A percentile compares a stretch with the other conserved stretches of the same genome.
Conservation (phyloP, 2,797 vertebrate genomes). For the Centropyge bicolor region DNA sequence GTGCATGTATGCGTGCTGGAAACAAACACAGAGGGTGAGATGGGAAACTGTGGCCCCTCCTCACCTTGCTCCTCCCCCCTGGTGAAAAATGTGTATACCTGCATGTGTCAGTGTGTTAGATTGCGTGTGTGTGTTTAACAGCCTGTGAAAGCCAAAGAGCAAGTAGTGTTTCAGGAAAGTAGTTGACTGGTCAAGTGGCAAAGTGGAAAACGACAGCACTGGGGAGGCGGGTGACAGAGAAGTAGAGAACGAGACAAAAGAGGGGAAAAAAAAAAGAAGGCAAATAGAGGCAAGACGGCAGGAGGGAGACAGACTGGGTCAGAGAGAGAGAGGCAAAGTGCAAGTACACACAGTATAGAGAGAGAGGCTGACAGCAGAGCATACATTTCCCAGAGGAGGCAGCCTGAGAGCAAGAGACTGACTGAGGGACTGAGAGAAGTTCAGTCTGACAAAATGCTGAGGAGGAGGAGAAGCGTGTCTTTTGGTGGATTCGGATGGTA, state of each 20-base stretch:
- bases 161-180: slow-evolving; percentile 46
- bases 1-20: slow-evolving; percentile 12
- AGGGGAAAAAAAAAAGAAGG: slow-evolving; percentile 15
- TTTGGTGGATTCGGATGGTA: slow-evolving; percentile 97
- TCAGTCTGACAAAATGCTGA: slow-evolving; percentile 87
- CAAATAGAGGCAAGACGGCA: slow-evolving; percentile 32
- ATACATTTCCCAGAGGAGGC: slow-evolving; percentile 49
- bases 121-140: slow-evolving; percentile 32
- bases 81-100: slow-evolving; percentile 51
- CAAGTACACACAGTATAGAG: slow-evolving; percentile 49
- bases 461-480: slow-evolving; percentile 94
- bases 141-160: slow-evolving; percentile 50
- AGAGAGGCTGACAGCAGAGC: slow-evolving; percentile 49
- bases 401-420: slow-evolving; percentile 45
- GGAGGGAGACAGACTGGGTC: slow-evolving; percentile 37
- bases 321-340: slow-evolving; percentile 58
- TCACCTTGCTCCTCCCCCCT: slow-evolving; percentile 54
- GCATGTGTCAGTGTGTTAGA: slow-evolving; percentile 36
- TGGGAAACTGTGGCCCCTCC: slow-evolving; percentile 57
- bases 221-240: slow-evolving; percentile 42
- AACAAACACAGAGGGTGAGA: slow-evolving; percentile 48
- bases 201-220: slow-evolving; percentile 41
- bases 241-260: slow-evolving; percentile 14
- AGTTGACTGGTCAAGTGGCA: slow-evolving; percentile 51
- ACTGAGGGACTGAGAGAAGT: slow-evolving; percentile 53